These are phyloP conservation scores for Charanyca ferruginea DNA, from an alignment of 2,888 invertebrate genomes.

Conservation along the genomic window DNA sequence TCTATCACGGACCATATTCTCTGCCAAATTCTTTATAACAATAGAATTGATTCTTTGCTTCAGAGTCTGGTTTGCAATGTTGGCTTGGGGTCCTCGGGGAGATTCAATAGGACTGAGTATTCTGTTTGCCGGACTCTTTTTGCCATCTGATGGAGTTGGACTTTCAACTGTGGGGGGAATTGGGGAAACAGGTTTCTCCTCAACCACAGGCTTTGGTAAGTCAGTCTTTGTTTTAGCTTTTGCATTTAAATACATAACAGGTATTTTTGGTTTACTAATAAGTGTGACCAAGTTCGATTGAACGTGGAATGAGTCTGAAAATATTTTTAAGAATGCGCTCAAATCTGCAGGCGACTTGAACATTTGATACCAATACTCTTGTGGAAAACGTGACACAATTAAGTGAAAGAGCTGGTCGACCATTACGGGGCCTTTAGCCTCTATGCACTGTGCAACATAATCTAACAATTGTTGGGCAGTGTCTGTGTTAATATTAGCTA, in stretches of 20 bases:
- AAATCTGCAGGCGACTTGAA: constrained; percentile 98
- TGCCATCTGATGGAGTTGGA: constrained; percentile 88
- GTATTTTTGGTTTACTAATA: constrained; percentile 94
- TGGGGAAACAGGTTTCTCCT: constrained; percentile 82
- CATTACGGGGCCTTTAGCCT: constrained; percentile 95
- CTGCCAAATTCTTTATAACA: constrained; percentile 97
- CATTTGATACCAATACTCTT: constrained; percentile 95
- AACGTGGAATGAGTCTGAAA: constrained; percentile 98
- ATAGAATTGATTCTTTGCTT: constrained; percentile 97
- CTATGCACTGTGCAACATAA: constrained; percentile 96
- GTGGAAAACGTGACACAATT: constrained; percentile 94
- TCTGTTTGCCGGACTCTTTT: constrained; percentile 85
- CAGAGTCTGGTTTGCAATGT: constrained; percentile 94
- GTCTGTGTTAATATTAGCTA: constrained; percentile 95
- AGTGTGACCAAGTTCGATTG: constrained; percentile 97
- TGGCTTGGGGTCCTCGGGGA: constrained; percentile 86
- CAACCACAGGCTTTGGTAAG: constrained; percentile 86
- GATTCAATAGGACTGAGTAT: constrained; percentile 90
- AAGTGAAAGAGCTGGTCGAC: constrained; percentile 97
- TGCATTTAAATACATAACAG: constrained; percentile 90
- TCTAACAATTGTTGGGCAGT: constrained; percentile 95
- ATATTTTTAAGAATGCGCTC: constrained; percentile 97
- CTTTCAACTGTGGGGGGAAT: constrained; percentile 82
- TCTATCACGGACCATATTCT: constrained; percentile 93
- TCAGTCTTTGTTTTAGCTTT: constrained; percentile 89